These are phyloP conservation scores for Carassius carassius DNA, from an alignment of 2,113 vertebrate genomes.

Conservation along the genomic window DNA sequence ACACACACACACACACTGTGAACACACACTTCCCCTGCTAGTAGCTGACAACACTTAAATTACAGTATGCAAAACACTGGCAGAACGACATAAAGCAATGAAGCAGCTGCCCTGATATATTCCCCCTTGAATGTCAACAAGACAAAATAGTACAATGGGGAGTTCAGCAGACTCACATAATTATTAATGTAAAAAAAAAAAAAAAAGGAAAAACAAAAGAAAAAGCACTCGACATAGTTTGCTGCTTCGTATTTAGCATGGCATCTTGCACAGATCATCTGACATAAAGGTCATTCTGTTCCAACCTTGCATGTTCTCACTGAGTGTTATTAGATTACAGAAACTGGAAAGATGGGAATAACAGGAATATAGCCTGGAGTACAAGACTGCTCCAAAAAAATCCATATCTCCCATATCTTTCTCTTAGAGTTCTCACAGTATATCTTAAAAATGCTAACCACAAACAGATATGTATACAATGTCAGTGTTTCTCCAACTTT, in stretches of 20 bases:
- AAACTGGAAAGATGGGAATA: slow-evolving; percentile 4
- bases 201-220: neutral
- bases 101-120: neutral
- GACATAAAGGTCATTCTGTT: slow-evolving; percentile 38
- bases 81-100: neutral
- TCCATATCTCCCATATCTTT: no score
- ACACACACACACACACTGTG: no score
- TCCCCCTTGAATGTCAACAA: slow-evolving; percentile 1
- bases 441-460: no score
- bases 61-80: neutral
- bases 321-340: slow-evolving; percentile 1
- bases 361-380: neutral
- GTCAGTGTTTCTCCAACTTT: no score
- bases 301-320: neutral
- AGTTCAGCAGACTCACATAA: slow-evolving; percentile 18
- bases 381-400: neutral
- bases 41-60: no score
- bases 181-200: neutral
- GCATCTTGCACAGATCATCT: slow-evolving; percentile 28
- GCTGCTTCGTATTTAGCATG: slow-evolving; percentile 12
- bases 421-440: no score
- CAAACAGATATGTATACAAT: no score
- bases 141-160: slow-evolving; percentile 13
- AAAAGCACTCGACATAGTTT: neutral
- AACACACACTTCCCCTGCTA: no score